Base-by-base conservation (phyloP, 2,797 vertebrate genomes). In the Oreonectes daqikongensis region DNA sequence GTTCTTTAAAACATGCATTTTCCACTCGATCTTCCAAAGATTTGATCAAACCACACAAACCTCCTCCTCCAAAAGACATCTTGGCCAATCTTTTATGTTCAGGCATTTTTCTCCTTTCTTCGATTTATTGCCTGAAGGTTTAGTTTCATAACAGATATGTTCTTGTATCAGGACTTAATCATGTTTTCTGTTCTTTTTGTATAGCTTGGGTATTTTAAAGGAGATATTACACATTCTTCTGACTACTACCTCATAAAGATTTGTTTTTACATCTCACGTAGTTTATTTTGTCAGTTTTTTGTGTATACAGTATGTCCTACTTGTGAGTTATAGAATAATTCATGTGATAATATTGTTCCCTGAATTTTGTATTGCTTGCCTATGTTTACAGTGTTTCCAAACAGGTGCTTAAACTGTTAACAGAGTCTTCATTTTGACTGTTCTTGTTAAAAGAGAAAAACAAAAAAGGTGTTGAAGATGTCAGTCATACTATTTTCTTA, bases 71-170 rank as follows among this genome's bases (percentile, higher is more conserved):
- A 28, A 26, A 11, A 26, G 4, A 57, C 55, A 10, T 57, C 5
- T 17, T 59, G 24, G 24, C 55, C 30, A 30, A 8, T 15, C 18
- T 59, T 2, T 57, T 57, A 57, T 12, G 24, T 53, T 53, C 20
- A 55, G 52, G 52, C 10, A 17, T 26, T 14, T 24, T 52, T 46
- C 5, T 5, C 14, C 17, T 46, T 18, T 2, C 2, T 65, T 59
- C 59, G 11, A 3, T 32, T 35, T 68, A n/a, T 48, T 35, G 20
- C 40, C 50, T 46, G 42, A 75, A 26, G 73, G 64, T 3, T 11
- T 67, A 28, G 52, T 32, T 46, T 11, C 10, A 68, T 48, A 53
- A 42, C 73, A 48, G 22, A 71, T 8, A 28, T 59, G 22, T 40
- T 40, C 22, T 42, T 28, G 22, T 20, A 57, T 59, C 24, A n/a